Percentiles rank a stretch among this genome's conserved stretches.
Evolutionary conservation across 2,888 invertebrate species (phyloP).

Genomic region (Andrena marginata): DNA sequence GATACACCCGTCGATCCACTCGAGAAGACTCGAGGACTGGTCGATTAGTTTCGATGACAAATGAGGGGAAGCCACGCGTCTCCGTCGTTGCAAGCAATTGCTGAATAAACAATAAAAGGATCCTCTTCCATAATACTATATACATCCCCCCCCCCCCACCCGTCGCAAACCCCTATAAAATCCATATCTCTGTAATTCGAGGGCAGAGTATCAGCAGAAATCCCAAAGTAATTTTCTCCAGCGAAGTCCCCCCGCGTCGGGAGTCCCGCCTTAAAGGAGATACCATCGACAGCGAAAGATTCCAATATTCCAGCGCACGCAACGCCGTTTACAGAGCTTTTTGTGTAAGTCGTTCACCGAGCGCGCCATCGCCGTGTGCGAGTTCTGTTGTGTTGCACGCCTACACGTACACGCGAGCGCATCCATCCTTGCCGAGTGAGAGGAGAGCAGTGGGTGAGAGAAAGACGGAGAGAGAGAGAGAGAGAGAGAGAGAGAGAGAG

Average conservation of each 20-base stretch:
- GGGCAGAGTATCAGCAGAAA: conserved; percentile 55
- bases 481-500: too few relatives aligned
- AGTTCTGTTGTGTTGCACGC: conserved; percentile 29
- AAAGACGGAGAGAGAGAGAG: too few relatives aligned
- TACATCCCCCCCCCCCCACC: background rate
- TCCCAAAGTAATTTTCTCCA: conserved; percentile 66
- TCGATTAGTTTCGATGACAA: background rate
- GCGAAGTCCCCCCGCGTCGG: conserved; percentile 22
- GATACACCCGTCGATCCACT: background rate
- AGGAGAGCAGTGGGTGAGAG: background rate
- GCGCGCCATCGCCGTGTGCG: background rate
- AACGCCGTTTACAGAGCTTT: conserved; percentile 62
- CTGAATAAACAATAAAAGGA: conserved; percentile 44
- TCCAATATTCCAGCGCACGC: conserved; percentile 59
- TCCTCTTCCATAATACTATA: conserved; percentile 25
- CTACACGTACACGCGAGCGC: background rate
- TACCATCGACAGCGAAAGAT: conserved; percentile 55
- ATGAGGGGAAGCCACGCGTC: background rate
- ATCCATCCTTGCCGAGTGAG: background rate
- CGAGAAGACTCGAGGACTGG: too few relatives aligned
- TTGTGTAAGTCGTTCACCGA: conserved; percentile 45
- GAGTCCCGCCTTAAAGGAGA: conserved; percentile 55
- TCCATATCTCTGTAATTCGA: conserved; percentile 47
- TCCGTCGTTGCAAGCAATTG: conserved; percentile 23
- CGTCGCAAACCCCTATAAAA: conserved; percentile 45